These are phyloP conservation scores for Myxocyprinus asiaticus DNA, from an alignment of 2,113 vertebrate species.

Conservation along the genomic window DNA sequence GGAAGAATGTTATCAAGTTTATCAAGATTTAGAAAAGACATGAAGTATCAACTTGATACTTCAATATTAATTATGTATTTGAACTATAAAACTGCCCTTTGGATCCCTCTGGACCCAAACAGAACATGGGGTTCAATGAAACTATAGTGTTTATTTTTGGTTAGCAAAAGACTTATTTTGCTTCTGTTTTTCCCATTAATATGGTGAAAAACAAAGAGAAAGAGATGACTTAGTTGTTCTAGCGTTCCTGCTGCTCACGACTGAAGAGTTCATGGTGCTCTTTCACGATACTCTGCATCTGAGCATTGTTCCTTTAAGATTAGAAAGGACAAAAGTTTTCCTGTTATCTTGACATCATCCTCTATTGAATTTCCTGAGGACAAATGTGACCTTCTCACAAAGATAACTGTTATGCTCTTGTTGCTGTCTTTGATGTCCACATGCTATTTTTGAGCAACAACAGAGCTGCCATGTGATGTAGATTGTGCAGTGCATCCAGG, in stretches of 20 bases:
- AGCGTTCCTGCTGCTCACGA: not conserved
- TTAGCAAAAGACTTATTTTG: too few relatives aligned
- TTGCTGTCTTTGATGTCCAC: not conserved
- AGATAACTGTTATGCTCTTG: not conserved
- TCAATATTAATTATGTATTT: too few relatives aligned
- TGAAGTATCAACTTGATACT: too few relatives aligned
- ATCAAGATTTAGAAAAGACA: too few relatives aligned
- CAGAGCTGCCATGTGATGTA: slow-evolving; percentile 63
- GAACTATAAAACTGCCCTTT: too few relatives aligned
- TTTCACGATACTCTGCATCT: not conserved
- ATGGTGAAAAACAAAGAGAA: not conserved
- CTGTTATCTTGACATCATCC: not conserved
- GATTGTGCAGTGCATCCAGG: slow-evolving; percentile 53
- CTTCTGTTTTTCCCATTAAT: too few relatives aligned
- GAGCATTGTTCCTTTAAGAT: not conserved
- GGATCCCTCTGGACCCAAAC: too few relatives aligned
- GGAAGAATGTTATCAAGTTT: too few relatives aligned
- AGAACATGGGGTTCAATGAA: too few relatives aligned
- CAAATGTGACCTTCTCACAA: slow-evolving; percentile 22
- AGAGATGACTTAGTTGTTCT: too few relatives aligned
- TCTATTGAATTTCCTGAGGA: not conserved
- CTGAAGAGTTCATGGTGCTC: not conserved
- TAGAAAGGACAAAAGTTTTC: not conserved
- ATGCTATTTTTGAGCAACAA: slow-evolving; percentile 52
- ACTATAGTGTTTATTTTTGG: too few relatives aligned